Percentiles rank a stretch among this genome's conserved stretches.
These are phyloP conservation scores for Lophura nycthemera DNA, from an alignment of 2,113 vertebrate genomes.

Conservation along the genomic window DNA sequence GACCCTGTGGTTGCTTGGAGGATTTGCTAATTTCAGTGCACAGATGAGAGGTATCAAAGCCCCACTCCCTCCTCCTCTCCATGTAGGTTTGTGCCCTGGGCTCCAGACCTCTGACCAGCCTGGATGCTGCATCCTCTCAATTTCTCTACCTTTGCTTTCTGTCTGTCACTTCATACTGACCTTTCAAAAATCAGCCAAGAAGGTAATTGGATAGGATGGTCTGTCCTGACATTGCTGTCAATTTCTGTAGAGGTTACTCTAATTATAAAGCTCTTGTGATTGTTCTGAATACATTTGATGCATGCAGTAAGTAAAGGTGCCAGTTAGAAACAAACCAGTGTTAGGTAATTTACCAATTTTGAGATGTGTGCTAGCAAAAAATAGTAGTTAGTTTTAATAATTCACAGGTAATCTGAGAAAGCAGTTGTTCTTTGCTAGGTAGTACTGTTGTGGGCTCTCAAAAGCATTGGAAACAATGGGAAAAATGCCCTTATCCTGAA, in stretches of 20 bases:
- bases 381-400: not conserved
- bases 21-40: not conserved
- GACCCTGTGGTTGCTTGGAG: not conserved
- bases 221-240: not conserved
- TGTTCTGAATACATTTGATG: not conserved
- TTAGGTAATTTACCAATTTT: not conserved
- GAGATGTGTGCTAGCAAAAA: not conserved
- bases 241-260: not conserved
- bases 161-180: not conserved
- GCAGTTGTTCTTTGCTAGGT: conserved; percentile 7
- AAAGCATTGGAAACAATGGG: not conserved
- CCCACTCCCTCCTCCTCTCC: not conserved
- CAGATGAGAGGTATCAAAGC: not conserved
- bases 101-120: not conserved
- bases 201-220: not conserved
- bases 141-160: not conserved
- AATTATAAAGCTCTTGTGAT: not conserved
- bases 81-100: not conserved
- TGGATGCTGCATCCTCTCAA: not conserved
- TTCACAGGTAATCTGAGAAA: not conserved
- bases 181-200: not conserved
- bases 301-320: not conserved
- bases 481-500: not conserved
- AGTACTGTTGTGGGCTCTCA: not conserved
- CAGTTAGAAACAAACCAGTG: not conserved